Conservation (phyloP, 2,888 invertebrate genomes). For the Lithophane socia region DNA sequence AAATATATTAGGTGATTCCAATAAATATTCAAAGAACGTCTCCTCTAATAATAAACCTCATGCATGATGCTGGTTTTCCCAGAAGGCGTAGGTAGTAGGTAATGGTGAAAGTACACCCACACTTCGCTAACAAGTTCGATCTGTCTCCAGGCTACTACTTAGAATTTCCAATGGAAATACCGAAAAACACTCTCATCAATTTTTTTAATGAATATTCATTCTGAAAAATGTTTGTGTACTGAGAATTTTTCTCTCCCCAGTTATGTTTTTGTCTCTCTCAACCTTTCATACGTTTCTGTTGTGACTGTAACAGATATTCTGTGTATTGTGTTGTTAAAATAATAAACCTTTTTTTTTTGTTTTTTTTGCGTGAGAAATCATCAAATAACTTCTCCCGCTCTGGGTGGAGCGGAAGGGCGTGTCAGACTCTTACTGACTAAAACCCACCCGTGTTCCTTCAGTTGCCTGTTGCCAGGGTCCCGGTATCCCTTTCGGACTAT, state of each 20-base stretch:
- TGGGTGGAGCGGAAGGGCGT: too few species aligned
- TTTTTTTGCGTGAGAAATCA: too few species aligned
- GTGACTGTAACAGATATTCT: not conserved
- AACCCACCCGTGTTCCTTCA: too few species aligned
- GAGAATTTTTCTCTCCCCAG: not conserved
- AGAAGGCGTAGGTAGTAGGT: too few species aligned
- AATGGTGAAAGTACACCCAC: not conserved
- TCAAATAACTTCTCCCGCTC: too few species aligned
- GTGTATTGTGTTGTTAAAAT: not conserved
- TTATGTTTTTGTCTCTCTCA: not conserved
- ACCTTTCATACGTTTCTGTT: not conserved
- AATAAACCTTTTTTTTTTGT: too few species aligned
- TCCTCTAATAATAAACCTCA: not conserved
- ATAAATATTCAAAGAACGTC: not conserved
- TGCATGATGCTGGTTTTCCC: not conserved
- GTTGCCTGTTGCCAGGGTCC: too few species aligned
- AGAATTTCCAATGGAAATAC: not conserved
- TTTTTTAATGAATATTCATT: not conserved
- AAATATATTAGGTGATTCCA: not conserved
- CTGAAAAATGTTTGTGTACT: not conserved
- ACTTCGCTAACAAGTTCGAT: not conserved
- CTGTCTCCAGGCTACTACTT: too few species aligned
- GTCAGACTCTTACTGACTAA: too few species aligned
- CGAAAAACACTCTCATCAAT: not conserved
- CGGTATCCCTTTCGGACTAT: too few species aligned